Percentiles rank a stretch among this genome's conserved stretches.
Conservation (phyloP, 2,113 vertebrate species). For the Urocynchramus pylzowi region DNA sequence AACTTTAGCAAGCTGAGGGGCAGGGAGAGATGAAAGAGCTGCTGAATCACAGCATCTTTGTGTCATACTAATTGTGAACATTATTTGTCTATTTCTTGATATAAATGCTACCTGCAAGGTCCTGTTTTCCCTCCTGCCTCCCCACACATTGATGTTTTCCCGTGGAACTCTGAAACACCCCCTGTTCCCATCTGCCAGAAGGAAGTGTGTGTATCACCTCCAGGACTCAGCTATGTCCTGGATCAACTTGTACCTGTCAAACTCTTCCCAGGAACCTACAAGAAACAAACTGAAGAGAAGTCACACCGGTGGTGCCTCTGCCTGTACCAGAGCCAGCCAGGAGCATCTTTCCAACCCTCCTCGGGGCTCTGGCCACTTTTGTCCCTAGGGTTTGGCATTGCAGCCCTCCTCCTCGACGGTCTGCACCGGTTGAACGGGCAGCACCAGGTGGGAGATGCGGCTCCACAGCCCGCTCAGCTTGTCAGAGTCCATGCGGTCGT, state of each 20-base stretch:
- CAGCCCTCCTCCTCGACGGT: constrained; percentile 69
- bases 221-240: background rate
- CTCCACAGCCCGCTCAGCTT: constrained; percentile 82
- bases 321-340: background rate
- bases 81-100: background rate
- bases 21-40: background rate
- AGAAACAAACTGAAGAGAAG: background rate
- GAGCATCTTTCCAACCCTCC: background rate
- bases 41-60: background rate
- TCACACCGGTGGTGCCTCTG: background rate
- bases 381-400: background rate
- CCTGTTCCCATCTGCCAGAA: background rate
- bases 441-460: constrained; percentile 79
- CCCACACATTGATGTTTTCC: background rate
- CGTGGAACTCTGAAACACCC: background rate
- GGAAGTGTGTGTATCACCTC: background rate
- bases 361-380: background rate
- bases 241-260: background rate
- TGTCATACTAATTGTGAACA: accelerated
- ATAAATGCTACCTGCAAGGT: background rate
- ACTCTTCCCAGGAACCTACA: background rate
- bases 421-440: constrained; percentile 68
- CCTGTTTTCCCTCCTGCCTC: background rate
- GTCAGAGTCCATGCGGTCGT: constrained; percentile 73
- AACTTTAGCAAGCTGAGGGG: background rate